Conservation (phyloP, 2,888 invertebrate genomes). For the Tipula unca region DNA sequence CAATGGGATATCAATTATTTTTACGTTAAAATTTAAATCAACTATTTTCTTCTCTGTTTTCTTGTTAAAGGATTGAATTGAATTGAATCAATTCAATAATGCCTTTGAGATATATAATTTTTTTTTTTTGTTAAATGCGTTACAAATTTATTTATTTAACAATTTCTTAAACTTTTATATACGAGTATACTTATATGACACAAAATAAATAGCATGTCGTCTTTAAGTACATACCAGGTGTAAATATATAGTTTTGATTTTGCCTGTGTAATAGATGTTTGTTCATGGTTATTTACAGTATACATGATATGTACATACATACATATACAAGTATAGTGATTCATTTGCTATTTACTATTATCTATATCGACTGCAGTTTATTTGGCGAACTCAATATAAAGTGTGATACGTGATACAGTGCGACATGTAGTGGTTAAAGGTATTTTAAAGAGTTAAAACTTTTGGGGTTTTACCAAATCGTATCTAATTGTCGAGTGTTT, state of each 20-base stretch:
- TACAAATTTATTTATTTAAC: not conserved
- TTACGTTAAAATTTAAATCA: not conserved
- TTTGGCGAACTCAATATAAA: no score
- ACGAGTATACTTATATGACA: not conserved
- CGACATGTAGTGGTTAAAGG: no score
- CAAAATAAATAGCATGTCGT: not conserved
- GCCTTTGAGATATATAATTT: not conserved
- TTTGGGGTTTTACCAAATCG: no score
- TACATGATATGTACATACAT: no score
- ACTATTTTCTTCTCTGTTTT: not conserved
- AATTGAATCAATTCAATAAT: not conserved
- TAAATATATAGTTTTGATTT: no score
- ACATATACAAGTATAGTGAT: no score
- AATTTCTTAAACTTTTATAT: not conserved
- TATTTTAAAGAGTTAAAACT: no score
- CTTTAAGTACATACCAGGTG: not conserved
- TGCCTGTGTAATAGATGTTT: not conserved
- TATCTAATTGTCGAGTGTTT: no score
- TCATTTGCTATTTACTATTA: no score
- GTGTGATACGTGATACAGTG: no score
- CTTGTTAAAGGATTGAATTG: not conserved
- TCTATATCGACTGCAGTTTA: no score
- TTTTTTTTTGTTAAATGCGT: not conserved
- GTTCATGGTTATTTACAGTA: not conserved
- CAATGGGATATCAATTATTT: slow-evolving; percentile 14